Base-by-base conservation (phyloP, 2,888 invertebrate genomes). In the Caenorhabditis sp. region DNA sequence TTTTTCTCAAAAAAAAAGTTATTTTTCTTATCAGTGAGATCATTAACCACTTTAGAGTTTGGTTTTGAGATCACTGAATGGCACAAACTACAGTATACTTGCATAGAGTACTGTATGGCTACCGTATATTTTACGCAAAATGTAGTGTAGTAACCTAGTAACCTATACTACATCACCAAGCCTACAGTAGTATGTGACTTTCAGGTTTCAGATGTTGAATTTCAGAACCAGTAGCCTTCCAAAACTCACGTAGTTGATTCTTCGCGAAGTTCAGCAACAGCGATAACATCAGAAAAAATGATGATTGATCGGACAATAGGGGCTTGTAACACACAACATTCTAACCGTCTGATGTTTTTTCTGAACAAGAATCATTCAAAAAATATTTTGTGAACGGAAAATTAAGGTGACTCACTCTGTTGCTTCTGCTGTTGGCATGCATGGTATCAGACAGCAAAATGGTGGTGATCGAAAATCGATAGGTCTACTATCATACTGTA, bases 311-410 rank as follows among this genome's bases (percentile, higher is more conserved):
- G 76, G 49, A 86, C 84, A 38, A 87, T 82, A 0, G 86, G 86
- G 7, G 86, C 86, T 65, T 86, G 86, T 7, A 86, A 80, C 0
- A 86, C 86, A 57, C 84, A 72, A 77, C 82, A 84, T 71, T 86
- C 86, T n/a, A 86, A 75, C 20, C 78, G 70, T 14, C 84, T 76
- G 50, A 86, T 76, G 69, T 86, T 86, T 12, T 74, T 70, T 53
- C 85, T 85, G 59, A 38, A 80, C 70, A 60, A n/a, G n/a, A n/a
- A n/a, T n/a, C n/a, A 31, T 63, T 70, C 25, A 60, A 54, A 50
- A 60, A 38, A 12, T 10, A 23, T 10, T 53, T 23, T 14, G 3
- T 25, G 36, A 10, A 31, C 1, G 12, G 57, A 53, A 49, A 14
- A 10, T 64, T 27, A 25, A 21, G 4, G 5, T 14, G 63, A 78